Evolutionary conservation across 2,113 vertebrate species (phyloP).

Genomic region (Oostethus manadensis): DNA sequence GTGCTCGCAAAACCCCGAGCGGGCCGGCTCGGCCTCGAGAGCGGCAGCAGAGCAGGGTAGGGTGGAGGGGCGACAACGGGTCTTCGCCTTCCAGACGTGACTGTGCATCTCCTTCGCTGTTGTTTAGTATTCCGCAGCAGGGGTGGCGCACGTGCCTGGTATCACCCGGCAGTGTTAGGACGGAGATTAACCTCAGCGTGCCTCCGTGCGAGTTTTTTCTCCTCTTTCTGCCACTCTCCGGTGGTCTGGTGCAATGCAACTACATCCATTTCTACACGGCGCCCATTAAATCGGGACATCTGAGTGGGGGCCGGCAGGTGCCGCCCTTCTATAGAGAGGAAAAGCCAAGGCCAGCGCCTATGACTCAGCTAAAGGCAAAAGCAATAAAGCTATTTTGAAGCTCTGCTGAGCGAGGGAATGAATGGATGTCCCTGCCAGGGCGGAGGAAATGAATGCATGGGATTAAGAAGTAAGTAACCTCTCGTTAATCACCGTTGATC

Average conservation of each 20-base stretch:
- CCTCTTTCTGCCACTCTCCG: constrained; percentile 9
- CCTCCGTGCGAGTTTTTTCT: constrained; percentile 2
- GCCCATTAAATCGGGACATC: too few species aligned
- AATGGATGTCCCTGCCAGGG: too few species aligned
- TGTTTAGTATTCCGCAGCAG: constrained; percentile 78
- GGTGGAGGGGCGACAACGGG: constrained; percentile 39
- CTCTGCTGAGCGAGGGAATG: too few species aligned
- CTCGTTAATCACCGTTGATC: too few species aligned
- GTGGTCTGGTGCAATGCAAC: constrained; percentile 8
- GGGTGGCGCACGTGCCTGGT: constrained; percentile 62
- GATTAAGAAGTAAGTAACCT: too few species aligned
- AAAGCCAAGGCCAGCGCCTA: too few species aligned
- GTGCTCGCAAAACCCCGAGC: constrained; percentile 28
- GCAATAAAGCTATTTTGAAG: too few species aligned
- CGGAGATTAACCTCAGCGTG: constrained; percentile 47
- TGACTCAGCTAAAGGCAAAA: too few species aligned
- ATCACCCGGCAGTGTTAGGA: constrained; percentile 35
- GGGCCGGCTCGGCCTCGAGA: constrained; percentile 40
- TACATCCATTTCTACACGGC: too few species aligned
- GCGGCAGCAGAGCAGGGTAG: constrained; percentile 20
- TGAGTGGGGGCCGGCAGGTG: too few species aligned
- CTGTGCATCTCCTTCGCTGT: constrained; percentile 69
- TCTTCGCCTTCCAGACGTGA: constrained; percentile 63
- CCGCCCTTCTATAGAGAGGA: too few species aligned
- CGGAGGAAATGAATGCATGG: too few species aligned